A percentile compares a stretch with the other conserved stretches of the same genome.
Conservation (phyloP, 2,797 vertebrate genomes). For the Apogon talboti region DNA sequence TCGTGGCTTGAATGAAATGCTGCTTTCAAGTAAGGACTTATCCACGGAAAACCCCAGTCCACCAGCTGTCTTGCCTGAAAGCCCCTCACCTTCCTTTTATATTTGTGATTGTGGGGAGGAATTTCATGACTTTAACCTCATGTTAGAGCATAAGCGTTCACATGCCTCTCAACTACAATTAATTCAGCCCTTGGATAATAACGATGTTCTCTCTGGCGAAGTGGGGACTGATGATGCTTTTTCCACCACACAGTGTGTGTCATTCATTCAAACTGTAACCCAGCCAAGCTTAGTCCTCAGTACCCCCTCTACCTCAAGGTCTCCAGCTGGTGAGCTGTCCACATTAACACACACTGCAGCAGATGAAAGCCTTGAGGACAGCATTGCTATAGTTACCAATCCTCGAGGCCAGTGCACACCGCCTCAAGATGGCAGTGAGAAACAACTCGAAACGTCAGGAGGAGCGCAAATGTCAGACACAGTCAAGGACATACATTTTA, state of each 20-base stretch:
- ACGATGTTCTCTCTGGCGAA: conserved; percentile 23
- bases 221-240: conserved; percentile 15
- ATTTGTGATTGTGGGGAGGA: conserved; percentile 82
- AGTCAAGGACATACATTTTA: conserved; percentile 27
- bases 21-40: conserved; percentile 58
- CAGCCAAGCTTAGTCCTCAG: conserved; percentile 39
- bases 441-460: conserved; percentile 40
- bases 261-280: conserved; percentile 24
- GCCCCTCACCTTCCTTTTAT: conserved; percentile 64
- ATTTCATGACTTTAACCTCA: conserved; percentile 72
- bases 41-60: conserved; percentile 51
- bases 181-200: conserved; percentile 38
- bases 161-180: conserved; percentile 60
- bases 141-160: conserved; percentile 78
- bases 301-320: conserved; percentile 59
- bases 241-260: conserved; percentile 21
- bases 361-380: conserved; percentile 44
- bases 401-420: conserved; percentile 40
- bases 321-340: conserved; percentile 42
- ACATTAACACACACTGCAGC: conserved; percentile 35
- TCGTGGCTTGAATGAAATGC: conserved; percentile 43
- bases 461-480: conserved; percentile 42
- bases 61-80: conserved; percentile 30
- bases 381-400: conserved; percentile 37
- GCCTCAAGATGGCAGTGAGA: conserved; percentile 35